phyloP scores from a whole-genome alignment of 2,888 invertebrate species.

The Tachina lurida region DNA sequence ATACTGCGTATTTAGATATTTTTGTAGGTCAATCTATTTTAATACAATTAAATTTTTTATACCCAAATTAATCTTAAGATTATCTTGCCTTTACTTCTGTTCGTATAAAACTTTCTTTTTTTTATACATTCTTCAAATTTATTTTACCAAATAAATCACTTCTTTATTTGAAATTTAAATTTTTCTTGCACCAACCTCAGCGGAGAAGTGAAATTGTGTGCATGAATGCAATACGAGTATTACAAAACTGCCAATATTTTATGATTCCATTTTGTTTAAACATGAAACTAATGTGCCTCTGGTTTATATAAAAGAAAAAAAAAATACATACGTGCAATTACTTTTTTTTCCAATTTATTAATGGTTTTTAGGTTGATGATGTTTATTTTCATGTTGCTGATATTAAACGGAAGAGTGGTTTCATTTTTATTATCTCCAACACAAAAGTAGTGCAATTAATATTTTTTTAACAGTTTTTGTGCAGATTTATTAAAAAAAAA shows the following conservation, averaged over 20 bases:
- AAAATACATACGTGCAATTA: background rate
- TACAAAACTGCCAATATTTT: conserved; percentile 25
- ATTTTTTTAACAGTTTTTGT: conserved; percentile 17
- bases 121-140: conserved; percentile 4
- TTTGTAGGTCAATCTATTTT: no score
- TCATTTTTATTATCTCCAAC: conserved; percentile 11
- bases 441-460: conserved; percentile 36
- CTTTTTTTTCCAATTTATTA: conserved; percentile 9
- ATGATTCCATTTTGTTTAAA: conserved; percentile 20
- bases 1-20: no score
- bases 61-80: no score
- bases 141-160: conserved; percentile 31
- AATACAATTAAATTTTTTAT: no score
- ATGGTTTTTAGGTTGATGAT: conserved; percentile 29
- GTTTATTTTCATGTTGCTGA: conserved; percentile 44
- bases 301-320: conserved; percentile 32
- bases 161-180: conserved; percentile 16
- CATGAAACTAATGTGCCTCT: conserved; percentile 15
- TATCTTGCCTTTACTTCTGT: no score
- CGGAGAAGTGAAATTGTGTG: background rate
- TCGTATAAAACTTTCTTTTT: no score
- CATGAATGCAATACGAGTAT: conserved; percentile 24
- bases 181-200: background rate
- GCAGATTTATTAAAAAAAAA: background rate
- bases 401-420: conserved; percentile 14